phyloP scores from a whole-genome alignment of 2,797 vertebrate species.

The Pseudopleuronectes americanus region DNA sequence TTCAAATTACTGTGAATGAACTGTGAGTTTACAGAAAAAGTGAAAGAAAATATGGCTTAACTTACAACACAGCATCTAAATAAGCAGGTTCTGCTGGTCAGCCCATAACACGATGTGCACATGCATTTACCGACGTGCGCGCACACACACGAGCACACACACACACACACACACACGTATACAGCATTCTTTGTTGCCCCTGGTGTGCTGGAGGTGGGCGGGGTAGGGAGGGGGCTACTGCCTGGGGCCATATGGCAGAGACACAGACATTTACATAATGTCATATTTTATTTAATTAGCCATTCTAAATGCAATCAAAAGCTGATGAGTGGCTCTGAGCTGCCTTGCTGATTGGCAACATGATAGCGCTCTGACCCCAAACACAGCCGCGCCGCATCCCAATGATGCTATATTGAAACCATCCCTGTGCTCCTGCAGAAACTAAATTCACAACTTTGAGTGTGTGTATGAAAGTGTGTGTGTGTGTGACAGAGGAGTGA shows the following conservation, averaged over 20 bases:
- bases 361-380: slow-evolving; percentile 78
- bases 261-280: slow-evolving; percentile 85
- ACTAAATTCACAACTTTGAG: slow-evolving; percentile 51
- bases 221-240: slow-evolving; percentile 47
- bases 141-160: not conserved
- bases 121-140: not conserved
- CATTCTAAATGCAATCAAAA: slow-evolving; percentile 84
- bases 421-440: slow-evolving; percentile 54
- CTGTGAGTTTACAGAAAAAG: not conserved
- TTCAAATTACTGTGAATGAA: slow-evolving; percentile 1
- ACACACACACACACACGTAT: slow-evolving; percentile 2
- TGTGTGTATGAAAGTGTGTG: slow-evolving; percentile 18
- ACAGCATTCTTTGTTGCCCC: slow-evolving; percentile 49
- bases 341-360: slow-evolving; percentile 80
- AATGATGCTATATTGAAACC: slow-evolving; percentile 74
- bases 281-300: slow-evolving; percentile 87
- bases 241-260: slow-evolving; percentile 78
- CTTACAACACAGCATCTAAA: not conserved
- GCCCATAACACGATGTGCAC: not conserved
- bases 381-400: slow-evolving; percentile 68
- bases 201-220: slow-evolving; percentile 65
- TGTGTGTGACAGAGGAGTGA: slow-evolving; percentile 19
- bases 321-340: slow-evolving; percentile 76
- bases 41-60: not conserved
- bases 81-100: slow-evolving; percentile 20